A percentile compares a stretch with the other conserved stretches of the same genome.
phyloP scores from a whole-genome alignment of 2,797 vertebrate genomes.

The Pantherophis alleghaniensis region DNA sequence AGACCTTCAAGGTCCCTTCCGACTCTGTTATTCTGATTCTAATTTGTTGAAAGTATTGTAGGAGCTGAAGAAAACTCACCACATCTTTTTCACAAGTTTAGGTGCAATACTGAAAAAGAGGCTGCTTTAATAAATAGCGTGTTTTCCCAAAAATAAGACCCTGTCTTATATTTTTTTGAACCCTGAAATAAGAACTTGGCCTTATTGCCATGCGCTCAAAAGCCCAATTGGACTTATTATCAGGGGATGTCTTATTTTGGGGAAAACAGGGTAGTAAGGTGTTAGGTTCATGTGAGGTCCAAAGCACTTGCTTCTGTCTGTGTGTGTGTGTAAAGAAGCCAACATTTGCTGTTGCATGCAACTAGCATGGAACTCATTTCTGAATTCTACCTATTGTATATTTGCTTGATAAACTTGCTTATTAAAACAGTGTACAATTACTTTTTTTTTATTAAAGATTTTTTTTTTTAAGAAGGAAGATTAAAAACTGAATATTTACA shows the following conservation, averaged over 20 bases:
- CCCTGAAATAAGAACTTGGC: too few species aligned
- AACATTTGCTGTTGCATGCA: slow-evolving; percentile 22
- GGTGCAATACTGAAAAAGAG: not conserved
- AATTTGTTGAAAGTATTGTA: not conserved
- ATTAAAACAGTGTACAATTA: slow-evolving; percentile 47
- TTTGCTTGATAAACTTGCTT: slow-evolving; percentile 29
- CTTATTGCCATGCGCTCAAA: too few species aligned
- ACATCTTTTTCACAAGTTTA: not conserved
- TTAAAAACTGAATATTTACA: slow-evolving; percentile 49
- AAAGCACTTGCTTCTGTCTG: not conserved
- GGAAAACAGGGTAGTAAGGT: not conserved
- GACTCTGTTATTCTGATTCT: not conserved
- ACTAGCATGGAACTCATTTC: slow-evolving; percentile 7
- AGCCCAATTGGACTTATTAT: too few species aligned
- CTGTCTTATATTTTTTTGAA: too few species aligned
- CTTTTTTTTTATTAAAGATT: not conserved
- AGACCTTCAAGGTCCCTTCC: too few species aligned
- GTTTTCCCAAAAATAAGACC: too few species aligned
- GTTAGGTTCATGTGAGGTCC: not conserved
- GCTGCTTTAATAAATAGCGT: not conserved
- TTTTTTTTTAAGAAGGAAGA: not conserved
- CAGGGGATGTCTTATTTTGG: too few species aligned
- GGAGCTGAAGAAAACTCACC: not conserved
- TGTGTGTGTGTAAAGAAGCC: not conserved
- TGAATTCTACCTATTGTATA: slow-evolving; percentile 29